phyloP scores from a whole-genome alignment of 1,140 invertebrate genomes.

The Drosophila gunungcola region DNA sequence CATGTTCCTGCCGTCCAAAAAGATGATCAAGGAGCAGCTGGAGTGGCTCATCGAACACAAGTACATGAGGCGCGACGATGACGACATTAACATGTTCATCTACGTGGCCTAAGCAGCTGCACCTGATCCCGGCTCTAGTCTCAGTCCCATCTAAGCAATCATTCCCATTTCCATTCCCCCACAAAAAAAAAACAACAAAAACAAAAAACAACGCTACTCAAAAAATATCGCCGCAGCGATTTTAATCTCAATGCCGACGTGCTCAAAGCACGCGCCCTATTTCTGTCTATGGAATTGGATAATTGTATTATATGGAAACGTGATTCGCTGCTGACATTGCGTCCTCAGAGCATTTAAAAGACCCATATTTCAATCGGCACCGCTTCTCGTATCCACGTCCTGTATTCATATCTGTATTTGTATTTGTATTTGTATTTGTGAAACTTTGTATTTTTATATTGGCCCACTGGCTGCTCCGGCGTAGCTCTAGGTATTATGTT shows the following conservation, averaged over 20 bases:
- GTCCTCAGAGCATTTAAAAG: slow-evolving; percentile 48
- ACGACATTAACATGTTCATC: slow-evolving; percentile 99
- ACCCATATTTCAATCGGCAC: slow-evolving; percentile 13
- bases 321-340: slow-evolving; percentile 45
- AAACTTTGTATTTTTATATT: slow-evolving; percentile 51
- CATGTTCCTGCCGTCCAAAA: slow-evolving; percentile 99
- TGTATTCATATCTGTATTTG: slow-evolving; percentile 34
- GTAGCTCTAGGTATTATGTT: slow-evolving; percentile 48
- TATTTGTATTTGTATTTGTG: slow-evolving; percentile 22
- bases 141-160: slow-evolving; percentile 45
- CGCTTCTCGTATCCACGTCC: slow-evolving; percentile 6
- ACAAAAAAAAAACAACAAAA: background rate
- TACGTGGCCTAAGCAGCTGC: slow-evolving; percentile 93
- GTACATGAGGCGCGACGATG: slow-evolving; percentile 98
- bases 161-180: slow-evolving; percentile 38
- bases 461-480: slow-evolving; percentile 25
- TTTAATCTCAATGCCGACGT: slow-evolving; percentile 49
- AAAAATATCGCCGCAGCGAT: slow-evolving; percentile 27
- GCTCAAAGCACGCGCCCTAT: slow-evolving; percentile 49
- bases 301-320: slow-evolving; percentile 54
- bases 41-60: slow-evolving; percentile 99
- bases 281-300: slow-evolving; percentile 50
- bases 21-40: slow-evolving; percentile 99
- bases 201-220: slow-evolving; percentile 4
- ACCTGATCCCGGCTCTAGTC: slow-evolving; percentile 32